Evolutionary conservation across 2,888 invertebrate species (phyloP), one percentile per base, ranked within the genome.

Genomic region (Hydrotaea diabolus): DNA sequence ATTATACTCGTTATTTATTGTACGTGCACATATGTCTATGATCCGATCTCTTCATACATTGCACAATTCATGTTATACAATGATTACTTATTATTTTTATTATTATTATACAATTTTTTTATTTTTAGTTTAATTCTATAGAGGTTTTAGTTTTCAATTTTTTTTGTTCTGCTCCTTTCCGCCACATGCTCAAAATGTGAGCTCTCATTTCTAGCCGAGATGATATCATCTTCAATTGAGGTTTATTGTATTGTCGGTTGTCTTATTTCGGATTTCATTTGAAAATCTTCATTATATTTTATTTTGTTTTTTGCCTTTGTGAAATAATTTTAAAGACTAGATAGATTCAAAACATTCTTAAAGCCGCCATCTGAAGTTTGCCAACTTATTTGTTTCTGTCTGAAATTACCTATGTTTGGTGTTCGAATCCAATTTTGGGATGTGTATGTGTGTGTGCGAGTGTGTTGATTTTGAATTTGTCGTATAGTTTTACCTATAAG

Each of bases 211-310:
- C 31, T 4, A 31, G 2, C 3, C 46, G 73, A 69, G 82, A 82
- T 82, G 82, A 82, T 73, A 77, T 82, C 82, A 82, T 82, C 73
- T 77, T 73, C 59, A 77, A 64, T 46, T 26, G 53, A 55, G 69
- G 39, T 39, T 26, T 66, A 46, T 77, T 80, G 55, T 66, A 43
- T 75, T 13, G 55, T 66, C 39, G 53, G 55, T 17, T 55, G 19
- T 55, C 36, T 53, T 69, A 43, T 69, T 69, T 69, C 3, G 19
- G 21, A 21, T 39, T 69, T 23, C 46, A 71, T 31, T 31, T 31
- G 46, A 15, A 46, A n/a, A 46, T 46, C n/a, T 46, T 46, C 46
- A 46, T 15, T 15, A 46, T 46, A 46, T 5, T 13, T n/a, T 53
- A n/a, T 7, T 11, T 53, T 53, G 15, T 53, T 2, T 31, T 31